These are phyloP conservation scores for Prunella fulvescens DNA, from an alignment of 2,113 vertebrate species.

Conservation along the genomic window DNA sequence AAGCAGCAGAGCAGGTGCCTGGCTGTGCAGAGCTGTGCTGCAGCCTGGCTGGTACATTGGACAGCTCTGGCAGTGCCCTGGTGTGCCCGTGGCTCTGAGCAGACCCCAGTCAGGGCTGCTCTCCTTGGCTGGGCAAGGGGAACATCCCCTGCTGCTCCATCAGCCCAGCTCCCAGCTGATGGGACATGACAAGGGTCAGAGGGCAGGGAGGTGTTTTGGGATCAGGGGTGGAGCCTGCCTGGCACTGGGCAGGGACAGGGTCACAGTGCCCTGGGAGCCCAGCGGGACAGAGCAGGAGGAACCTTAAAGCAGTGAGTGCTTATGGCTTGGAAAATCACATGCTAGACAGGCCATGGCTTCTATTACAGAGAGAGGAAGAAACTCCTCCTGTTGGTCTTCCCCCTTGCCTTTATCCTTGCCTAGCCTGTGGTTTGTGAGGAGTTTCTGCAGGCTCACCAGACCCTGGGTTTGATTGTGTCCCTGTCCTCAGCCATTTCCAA, in stretches of 20 bases:
- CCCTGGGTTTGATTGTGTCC: background rate
- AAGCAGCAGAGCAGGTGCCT: background rate
- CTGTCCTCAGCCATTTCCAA: background rate
- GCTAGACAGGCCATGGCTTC: background rate
- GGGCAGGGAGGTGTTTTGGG: background rate
- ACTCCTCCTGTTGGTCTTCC: background rate
- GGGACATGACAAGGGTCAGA: background rate
- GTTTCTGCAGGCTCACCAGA: background rate
- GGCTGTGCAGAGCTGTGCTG: background rate
- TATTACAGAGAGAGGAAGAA: background rate
- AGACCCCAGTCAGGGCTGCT: background rate
- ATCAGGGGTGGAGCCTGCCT: background rate
- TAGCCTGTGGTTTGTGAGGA: background rate
- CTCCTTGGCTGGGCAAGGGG: background rate
- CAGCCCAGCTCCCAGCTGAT: background rate
- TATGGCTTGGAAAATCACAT: background rate
- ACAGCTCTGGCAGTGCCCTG: accelerated
- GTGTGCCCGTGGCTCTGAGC: accelerated
- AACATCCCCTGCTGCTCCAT: background rate
- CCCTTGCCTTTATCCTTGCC: background rate
- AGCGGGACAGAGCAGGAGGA: background rate
- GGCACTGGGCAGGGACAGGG: background rate
- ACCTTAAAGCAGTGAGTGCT: background rate
- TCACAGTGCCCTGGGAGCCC: background rate
- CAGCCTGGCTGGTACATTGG: accelerated